Evolutionary conservation across 2,888 invertebrate species (phyloP), one percentile per base, ranked within the genome.

Genomic region (Stenodema calcarata): DNA sequence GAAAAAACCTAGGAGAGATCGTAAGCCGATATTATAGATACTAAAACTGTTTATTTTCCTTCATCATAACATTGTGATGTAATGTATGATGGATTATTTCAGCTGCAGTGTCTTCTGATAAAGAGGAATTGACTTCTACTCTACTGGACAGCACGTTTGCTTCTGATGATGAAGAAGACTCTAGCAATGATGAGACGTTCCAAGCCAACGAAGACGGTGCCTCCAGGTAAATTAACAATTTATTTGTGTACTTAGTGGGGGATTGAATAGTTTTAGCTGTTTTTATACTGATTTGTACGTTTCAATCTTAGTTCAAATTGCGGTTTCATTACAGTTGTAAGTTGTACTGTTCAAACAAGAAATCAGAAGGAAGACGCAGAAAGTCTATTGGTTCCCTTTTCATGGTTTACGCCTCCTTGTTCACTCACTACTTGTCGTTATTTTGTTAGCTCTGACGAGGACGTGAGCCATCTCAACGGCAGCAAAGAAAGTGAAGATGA

Each of bases 181-280:
- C 87, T 7, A 86, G 86, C 44, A 86, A 86, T 42, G 88, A 88
- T 41, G 88, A 88, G 28, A 86, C 80, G 12, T 88, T 88, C 27
- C 78, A 81, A 44, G 85, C 86, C 18, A 83, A 81, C 70, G 86
- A 81, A 73, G 76, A 70, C 80, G 84, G 28, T 12, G 86, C 70
- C 35, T 86, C 80, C 0, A 86, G 86, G 86, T 86, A 88, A 44
- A 62, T 54, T 1, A 6, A 12, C 2, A 18, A 62, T 2, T 27
- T 62, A 23, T 62, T 62, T 62, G 3, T 9, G 4, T 12, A 62
- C 11, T 6, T 23, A 7, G 2, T 35, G 7, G 35, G 35, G 7
- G 35, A 35, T 35, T 35, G 2, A 35, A n/a, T n/a, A n/a, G n/a
- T n/a, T n/a, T n/a, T n/a, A n/a, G n/a, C n/a, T n/a, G n/a, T n/a